Evolutionary conservation across 2,888 invertebrate genomes (phyloP).

Genomic region (Himalopsyche tibetana): DNA sequence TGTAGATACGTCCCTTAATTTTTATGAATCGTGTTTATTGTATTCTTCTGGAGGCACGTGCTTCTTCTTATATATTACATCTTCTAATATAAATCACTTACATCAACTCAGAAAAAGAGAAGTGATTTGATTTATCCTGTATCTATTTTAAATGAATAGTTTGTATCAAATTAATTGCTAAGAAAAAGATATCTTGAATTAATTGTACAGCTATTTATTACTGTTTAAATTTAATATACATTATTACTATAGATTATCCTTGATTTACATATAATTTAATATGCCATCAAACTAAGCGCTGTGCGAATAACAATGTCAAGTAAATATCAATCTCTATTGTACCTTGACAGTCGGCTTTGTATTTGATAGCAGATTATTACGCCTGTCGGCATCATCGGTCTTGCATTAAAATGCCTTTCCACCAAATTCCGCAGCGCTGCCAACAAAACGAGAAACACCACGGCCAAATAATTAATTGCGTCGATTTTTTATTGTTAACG

Average conservation of each 20-base stretch:
- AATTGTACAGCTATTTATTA: no score
- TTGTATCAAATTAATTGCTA: no score
- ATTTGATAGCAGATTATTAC: constrained; percentile 23
- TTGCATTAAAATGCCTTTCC: constrained; percentile 59
- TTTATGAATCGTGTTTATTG: no score
- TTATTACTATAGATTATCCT: background rate
- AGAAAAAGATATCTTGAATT: no score
- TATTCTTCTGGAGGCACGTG: no score
- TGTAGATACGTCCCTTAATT: no score
- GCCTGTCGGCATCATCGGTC: constrained; percentile 42
- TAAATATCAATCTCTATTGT: background rate
- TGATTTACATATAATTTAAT: background rate
- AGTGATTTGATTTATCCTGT: no score
- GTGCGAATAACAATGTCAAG: constrained; percentile 15
- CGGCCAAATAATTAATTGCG: constrained; percentile 61
- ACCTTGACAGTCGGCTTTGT: constrained; percentile 2
- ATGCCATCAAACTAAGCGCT: background rate
- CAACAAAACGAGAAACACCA: constrained; percentile 51
- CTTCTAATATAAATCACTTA: no score
- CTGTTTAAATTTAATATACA: no score
- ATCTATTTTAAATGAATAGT: no score
- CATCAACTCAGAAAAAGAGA: no score
- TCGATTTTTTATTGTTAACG: constrained; percentile 63
- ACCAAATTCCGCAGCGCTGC: constrained; percentile 57
- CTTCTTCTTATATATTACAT: no score